Evolutionary conservation across 2,888 invertebrate genomes (phyloP), one percentile per base, ranked within the genome.

Genomic region (Zygothrica quintamaculata): DNA sequence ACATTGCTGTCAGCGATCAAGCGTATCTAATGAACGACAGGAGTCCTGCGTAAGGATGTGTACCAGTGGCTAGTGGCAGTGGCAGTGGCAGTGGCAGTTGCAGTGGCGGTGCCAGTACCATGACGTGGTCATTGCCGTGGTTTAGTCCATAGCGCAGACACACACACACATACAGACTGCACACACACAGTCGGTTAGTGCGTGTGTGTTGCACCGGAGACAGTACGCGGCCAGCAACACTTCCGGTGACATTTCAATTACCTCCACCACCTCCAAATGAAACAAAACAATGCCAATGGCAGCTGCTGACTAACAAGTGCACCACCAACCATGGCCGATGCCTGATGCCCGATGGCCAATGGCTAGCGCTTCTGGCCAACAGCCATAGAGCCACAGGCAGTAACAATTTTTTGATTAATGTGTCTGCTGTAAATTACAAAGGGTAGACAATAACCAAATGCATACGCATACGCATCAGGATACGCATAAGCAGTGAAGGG

Each of bases 161-260:
- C 36, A 12, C 36, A 36, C 36, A 36, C 13, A 36, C 36, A 2
- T 13, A 12, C 1, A 7, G 16, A 16, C 13, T 37, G 43, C 42
- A n/a, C 46, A 37, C 40, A 60, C 26, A 15, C 33, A 34, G 37
- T 3, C 8, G 8, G 26, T 25, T 18, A 43, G 39, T 48, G 60
- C 60, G 70, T 55, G 31, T 50, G 33, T 50, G 55, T 42, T 36
- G 55, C 43, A 84, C 81, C 89, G 86, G 88, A 87, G 84, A 81
- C 88, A 80, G 76, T 70, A 79, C 71, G 72, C 68, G 81, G 64
- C 87, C 85, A 78, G 76, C 77, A 80, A 88, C 88, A 88, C 84
- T 88, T 89, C 89, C 89, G 89, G 77, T 88, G 89, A 89, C 89
- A 89, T 89, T 89, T 88, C 89, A 89, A 89, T 89, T 89, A 89